Percentiles rank a stretch among this genome's conserved stretches.
These are phyloP conservation scores for Scyliorhinus canicula DNA, from an alignment of 2,797 vertebrate species.

Conservation along the genomic window DNA sequence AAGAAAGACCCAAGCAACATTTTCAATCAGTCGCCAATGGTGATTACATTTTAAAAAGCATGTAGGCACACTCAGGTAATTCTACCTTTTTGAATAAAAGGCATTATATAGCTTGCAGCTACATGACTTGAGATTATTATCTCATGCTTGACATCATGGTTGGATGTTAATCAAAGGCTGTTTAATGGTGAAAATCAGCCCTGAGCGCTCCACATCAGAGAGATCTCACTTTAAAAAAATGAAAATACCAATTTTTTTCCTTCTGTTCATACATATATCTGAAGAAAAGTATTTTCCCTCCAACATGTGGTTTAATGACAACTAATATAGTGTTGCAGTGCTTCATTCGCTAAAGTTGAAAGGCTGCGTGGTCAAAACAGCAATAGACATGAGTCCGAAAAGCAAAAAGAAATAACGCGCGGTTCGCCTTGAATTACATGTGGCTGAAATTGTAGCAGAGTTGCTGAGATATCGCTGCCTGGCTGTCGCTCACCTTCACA, in stretches of 20 bases:
- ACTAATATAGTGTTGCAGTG: not conserved
- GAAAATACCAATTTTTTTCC: too few species aligned
- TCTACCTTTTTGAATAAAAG: constrained; percentile 24
- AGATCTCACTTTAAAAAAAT: too few species aligned
- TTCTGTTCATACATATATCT: not conserved
- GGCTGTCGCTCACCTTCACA: not conserved
- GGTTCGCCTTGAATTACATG: not conserved
- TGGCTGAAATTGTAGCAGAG: not conserved
- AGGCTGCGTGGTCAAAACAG: not conserved
- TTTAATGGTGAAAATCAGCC: not conserved
- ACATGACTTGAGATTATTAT: constrained; percentile 21
- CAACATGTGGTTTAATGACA: not conserved
- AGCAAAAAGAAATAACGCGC: not conserved
- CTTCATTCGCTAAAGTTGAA: not conserved
- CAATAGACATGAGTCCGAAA: not conserved
- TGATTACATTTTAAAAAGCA: not conserved
- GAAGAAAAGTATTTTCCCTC: constrained; percentile 6
- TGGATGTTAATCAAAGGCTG: constrained; percentile 28
- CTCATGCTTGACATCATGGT: not conserved
- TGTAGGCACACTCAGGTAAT: constrained; percentile 22
- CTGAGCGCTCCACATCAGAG: not conserved
- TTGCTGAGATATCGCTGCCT: not conserved
- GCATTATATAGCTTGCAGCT: constrained; percentile 9
- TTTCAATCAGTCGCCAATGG: not conserved
- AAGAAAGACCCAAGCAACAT: not conserved